Evolutionary conservation across 53 echinoderm and acorn worm species (phyloP).

Genomic region (Antedon mediterranea): DNA sequence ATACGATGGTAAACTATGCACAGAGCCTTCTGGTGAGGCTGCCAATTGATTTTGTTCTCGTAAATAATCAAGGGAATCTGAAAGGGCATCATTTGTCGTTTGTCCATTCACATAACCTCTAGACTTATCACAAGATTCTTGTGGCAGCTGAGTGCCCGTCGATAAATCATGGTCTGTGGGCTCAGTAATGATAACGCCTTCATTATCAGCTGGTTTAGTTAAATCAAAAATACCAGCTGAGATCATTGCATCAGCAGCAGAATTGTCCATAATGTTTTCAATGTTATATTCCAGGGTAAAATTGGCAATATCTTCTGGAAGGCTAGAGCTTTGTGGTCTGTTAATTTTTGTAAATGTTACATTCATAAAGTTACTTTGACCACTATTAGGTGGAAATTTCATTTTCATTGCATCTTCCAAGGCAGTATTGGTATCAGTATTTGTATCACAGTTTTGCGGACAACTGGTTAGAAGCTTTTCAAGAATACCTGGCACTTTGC

Average conservation of each 20-base stretch:
- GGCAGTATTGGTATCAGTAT: neutral
- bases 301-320: constrained; percentile 78
- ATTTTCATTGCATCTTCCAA: neutral
- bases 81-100: neutral
- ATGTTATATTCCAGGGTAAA: constrained; percentile 70
- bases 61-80: neutral
- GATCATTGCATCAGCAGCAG: constrained; percentile 29
- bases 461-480: constrained; percentile 11
- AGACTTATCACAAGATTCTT: neutral
- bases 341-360: constrained; percentile 34
- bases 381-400: constrained; percentile 9
- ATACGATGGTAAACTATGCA: neutral
- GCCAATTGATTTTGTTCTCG: neutral
- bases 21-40: neutral
- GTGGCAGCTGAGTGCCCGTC: constrained; percentile 9
- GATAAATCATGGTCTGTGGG: neutral
- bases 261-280: constrained; percentile 50
- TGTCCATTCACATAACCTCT: neutral
- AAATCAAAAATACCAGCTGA: constrained; percentile 25
- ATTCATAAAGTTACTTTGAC: constrained; percentile 10
- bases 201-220: constrained; percentile 8
- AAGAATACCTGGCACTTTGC: constrained; percentile 7
- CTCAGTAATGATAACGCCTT: constrained; percentile 8
- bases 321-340: constrained; percentile 19
- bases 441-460: neutral